These are phyloP conservation scores for Ryuthela nishihirai DNA, from an alignment of 2,888 invertebrate genomes.

Conservation along the genomic window DNA sequence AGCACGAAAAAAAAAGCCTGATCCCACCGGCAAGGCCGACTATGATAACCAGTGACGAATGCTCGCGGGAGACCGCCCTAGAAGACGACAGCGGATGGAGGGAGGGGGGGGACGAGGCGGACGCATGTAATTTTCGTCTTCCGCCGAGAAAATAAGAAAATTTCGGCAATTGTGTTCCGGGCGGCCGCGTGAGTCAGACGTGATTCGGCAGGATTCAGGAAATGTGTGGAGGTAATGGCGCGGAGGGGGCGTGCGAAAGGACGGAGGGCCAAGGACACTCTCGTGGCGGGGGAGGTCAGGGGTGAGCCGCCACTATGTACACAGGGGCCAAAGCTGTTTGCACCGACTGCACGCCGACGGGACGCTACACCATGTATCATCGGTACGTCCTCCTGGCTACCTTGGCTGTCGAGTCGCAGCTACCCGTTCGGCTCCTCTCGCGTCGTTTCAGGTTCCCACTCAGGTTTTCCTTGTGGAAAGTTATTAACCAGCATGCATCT, in stretches of 20 bases:
- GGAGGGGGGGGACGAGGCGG: background rate
- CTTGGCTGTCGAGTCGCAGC: too few relatives aligned
- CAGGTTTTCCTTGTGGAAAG: too few relatives aligned
- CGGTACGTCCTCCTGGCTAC: too few relatives aligned
- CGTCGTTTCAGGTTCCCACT: too few relatives aligned
- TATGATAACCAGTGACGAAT: too few relatives aligned
- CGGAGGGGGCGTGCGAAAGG: constrained; percentile 30
- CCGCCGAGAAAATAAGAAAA: constrained; percentile 27
- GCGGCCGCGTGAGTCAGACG: too few relatives aligned
- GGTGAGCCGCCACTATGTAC: constrained; percentile 37
- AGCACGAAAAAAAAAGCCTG: too few relatives aligned
- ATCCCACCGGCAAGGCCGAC: too few relatives aligned
- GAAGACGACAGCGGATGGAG: constrained; percentile 1
- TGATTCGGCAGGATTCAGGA: constrained; percentile 11
- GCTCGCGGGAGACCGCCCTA: constrained; percentile 10
- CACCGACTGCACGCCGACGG: constrained; percentile 14
- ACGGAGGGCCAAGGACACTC: constrained; percentile 33
- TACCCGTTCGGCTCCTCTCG: too few relatives aligned
- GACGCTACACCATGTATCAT: too few relatives aligned
- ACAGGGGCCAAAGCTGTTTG: constrained; percentile 20
- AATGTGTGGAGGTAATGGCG: constrained; percentile 28
- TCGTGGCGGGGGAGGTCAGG: constrained; percentile 19
- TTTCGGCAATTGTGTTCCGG: constrained; percentile 21
- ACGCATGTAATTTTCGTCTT: constrained; percentile 29
- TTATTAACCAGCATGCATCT: too few relatives aligned